phyloP scores from a whole-genome alignment of 2,888 invertebrate genomes.

The Steinernema hermaphroditum region DNA sequence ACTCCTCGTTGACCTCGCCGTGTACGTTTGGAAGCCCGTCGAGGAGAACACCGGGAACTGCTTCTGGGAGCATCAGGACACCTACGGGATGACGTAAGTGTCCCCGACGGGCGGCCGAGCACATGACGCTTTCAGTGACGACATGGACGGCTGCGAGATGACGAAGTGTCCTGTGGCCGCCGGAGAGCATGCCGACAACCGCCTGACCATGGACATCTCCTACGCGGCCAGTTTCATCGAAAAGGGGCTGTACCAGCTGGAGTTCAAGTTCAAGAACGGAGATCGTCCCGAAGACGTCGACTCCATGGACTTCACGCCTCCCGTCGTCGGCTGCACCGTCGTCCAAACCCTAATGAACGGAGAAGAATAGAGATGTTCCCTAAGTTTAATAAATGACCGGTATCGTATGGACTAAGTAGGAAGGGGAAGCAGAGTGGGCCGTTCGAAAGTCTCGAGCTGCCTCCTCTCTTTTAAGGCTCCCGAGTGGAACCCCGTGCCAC shows the following conservation, averaged over 20 bases:
- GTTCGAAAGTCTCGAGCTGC: too few species aligned
- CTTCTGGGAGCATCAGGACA: slow-evolving; percentile 8
- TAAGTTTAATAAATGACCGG: neutral
- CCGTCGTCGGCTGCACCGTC: neutral
- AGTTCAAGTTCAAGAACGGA: slow-evolving; percentile 9
- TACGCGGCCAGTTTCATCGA: neutral
- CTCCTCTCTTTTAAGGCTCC: too few species aligned
- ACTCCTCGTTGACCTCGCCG: neutral
- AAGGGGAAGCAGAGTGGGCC: too few species aligned
- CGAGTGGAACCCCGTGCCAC: too few species aligned
- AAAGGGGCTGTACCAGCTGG: neutral
- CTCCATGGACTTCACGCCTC: neutral
- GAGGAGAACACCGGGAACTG: neutral
- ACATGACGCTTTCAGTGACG: slow-evolving; percentile 9
- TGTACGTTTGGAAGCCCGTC: neutral
- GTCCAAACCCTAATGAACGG: slow-evolving; percentile 4
- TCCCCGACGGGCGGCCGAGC: neutral
- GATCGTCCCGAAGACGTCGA: neutral
- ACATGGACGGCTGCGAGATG: slow-evolving; percentile 12
- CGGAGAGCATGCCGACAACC: neutral
- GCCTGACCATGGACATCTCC: neutral
- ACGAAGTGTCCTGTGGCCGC: neutral
- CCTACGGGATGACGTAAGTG: slow-evolving; percentile 15
- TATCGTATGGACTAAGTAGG: neutral
- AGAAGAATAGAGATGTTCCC: neutral